These are phyloP conservation scores for Diadophis punctatus DNA, from an alignment of 2,113 vertebrate genomes.

Conservation along the genomic window DNA sequence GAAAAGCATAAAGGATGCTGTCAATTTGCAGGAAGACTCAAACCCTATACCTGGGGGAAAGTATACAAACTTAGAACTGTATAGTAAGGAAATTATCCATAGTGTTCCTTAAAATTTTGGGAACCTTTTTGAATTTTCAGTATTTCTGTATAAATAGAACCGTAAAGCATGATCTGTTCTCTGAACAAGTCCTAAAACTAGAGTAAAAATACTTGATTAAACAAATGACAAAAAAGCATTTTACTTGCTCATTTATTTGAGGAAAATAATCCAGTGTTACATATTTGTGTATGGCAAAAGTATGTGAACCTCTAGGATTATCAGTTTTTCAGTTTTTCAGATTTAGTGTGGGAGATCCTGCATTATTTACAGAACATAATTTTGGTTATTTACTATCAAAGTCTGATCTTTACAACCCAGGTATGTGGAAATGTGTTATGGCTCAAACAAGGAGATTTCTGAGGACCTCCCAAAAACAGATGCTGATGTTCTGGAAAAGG, in stretches of 20 bases:
- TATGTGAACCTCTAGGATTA: not conserved
- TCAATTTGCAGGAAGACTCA: not conserved
- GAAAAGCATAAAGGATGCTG: not conserved
- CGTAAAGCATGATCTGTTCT: not conserved
- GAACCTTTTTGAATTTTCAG: not conserved
- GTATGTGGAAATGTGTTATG: not conserved
- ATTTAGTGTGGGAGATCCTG: not conserved
- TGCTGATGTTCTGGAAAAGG: not conserved
- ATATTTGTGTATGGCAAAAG: not conserved
- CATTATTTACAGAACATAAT: not conserved
- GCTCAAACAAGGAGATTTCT: not conserved
- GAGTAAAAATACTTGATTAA: not conserved
- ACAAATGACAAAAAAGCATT: not conserved
- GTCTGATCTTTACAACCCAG: not conserved
- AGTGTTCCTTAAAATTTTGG: not conserved
- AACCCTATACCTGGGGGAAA: not conserved
- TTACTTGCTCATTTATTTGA: not conserved
- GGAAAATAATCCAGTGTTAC: not conserved
- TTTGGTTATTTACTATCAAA: not conserved
- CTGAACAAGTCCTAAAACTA: not conserved
- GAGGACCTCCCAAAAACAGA: not conserved
- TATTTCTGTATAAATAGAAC: not conserved
- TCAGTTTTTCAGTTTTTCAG: not conserved
- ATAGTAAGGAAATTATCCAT: not conserved
- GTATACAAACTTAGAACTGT: not conserved